Evolutionary conservation across 2,888 invertebrate species (phyloP).

Genomic region (Apeira syringaria): DNA sequence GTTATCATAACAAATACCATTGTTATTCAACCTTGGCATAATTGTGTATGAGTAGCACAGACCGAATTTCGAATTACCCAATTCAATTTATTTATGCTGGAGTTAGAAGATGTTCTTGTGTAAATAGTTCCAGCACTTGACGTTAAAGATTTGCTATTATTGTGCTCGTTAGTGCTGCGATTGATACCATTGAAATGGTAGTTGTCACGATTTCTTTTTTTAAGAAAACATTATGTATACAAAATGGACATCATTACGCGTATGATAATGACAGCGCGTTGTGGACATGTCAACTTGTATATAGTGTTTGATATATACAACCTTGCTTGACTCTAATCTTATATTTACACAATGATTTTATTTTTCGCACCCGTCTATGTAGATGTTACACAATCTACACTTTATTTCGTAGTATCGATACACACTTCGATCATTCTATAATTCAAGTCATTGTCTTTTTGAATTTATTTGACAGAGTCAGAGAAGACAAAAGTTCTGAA

Average conservation of each 20-base stretch:
- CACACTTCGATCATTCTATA: too few relatives aligned
- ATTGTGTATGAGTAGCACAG: conserved; percentile 40
- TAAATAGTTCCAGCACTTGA: conserved; percentile 50
- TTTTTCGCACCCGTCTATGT: too few relatives aligned
- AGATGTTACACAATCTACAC: too few relatives aligned
- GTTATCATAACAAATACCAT: conserved; percentile 63
- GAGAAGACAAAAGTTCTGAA: too few relatives aligned
- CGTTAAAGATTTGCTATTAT: conserved; percentile 54
- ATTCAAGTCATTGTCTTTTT: too few relatives aligned
- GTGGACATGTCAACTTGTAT: conserved; percentile 41
- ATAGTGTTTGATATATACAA: conserved; percentile 37
- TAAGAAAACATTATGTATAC: conserved; percentile 48
- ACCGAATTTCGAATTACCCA: conserved; percentile 45
- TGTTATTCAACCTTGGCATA: conserved; percentile 68
- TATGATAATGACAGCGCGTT: conserved; percentile 25
- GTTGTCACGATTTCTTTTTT: conserved; percentile 55
- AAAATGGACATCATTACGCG: conserved; percentile 41
- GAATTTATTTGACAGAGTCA: too few relatives aligned
- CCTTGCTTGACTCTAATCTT: too few relatives aligned
- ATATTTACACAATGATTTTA: too few relatives aligned
- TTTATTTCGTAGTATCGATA: too few relatives aligned
- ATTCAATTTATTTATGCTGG: conserved; percentile 60
- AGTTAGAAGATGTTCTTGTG: conserved; percentile 52
- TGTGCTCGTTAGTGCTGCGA: conserved; percentile 54
- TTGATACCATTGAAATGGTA: conserved; percentile 38